Base-by-base conservation (phyloP, 2,888 invertebrate genomes). In the Saturnia japonica region DNA sequence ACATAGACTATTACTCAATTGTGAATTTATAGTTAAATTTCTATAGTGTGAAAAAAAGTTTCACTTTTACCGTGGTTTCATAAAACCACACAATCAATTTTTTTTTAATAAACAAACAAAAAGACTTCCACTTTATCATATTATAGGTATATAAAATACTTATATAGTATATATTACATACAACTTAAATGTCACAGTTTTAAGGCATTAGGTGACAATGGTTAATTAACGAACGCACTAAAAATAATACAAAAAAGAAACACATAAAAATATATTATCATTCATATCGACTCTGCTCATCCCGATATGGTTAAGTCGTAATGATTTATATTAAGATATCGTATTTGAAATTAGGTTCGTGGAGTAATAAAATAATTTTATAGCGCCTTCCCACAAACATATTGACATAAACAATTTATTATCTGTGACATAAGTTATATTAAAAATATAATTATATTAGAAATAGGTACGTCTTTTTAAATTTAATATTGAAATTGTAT, bases 281-380 rank as follows among this genome's bases (percentile, higher is more conserved):
- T n/a, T 40, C 19, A 34, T 9, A 64, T 40, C 64, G n/a, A 64
- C 40, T 64, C 40, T 40, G n/a, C 40, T n/a, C 34, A 64, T 16
- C 16, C 64, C 64, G 40, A 22, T 64, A 64, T n/a, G 40, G 64
- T n/a, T n/a, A 64, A 34, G 64, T 64, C 64, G 64, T 40, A 64
- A 64, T 40, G 64, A 64, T 64, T 40, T n/a, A 64, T 64, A 64
- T 64, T 64, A 64, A 64, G 64, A 64, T 64, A 64, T 64, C 64
- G 34, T 9, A n/a, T 40, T 19, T 64, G n/a, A 34, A 64, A 64
- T 64, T 40, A 3, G 40, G n/a, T 40, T 64, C 64, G 3, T 19
- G 11, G 11, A 4, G 64, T 40, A 64, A 40, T 64, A 64, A 64
- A 64, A 64, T 40, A 9, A 64, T 64, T 64, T 64, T 64, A 64